Evolutionary conservation across 2,888 invertebrate genomes (phyloP).

Genomic region (Tortricodes alternella): DNA sequence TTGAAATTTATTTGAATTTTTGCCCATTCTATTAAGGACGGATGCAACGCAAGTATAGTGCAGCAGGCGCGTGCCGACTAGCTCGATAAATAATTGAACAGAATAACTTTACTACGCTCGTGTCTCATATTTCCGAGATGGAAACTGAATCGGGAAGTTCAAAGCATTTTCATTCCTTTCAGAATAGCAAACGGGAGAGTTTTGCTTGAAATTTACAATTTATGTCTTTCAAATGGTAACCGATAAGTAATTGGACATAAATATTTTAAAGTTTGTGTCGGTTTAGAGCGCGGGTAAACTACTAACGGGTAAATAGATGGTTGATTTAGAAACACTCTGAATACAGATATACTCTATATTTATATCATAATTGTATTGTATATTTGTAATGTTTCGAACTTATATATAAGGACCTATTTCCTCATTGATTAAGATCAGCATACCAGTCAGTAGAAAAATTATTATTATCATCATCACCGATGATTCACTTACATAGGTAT

Average conservation of each 20-base stretch:
- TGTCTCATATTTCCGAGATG: constrained; percentile 36
- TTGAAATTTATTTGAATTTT: constrained; percentile 5
- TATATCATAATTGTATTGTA: too few species aligned
- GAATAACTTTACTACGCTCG: constrained; percentile 40
- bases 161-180: constrained; percentile 30
- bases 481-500: too few species aligned
- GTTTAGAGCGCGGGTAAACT: constrained; percentile 3
- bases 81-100: constrained; percentile 50
- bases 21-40: background rate
- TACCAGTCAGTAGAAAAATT: too few species aligned
- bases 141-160: constrained; percentile 34
- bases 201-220: constrained; percentile 25
- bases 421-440: too few species aligned
- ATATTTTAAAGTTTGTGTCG: constrained; percentile 20
- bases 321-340: background rate
- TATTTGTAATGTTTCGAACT: too few species aligned
- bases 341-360: background rate
- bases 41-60: constrained; percentile 23
- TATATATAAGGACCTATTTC: too few species aligned
- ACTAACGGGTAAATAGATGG: background rate
- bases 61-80: constrained; percentile 36
- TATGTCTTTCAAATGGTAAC: constrained; percentile 28
- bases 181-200: constrained; percentile 22
- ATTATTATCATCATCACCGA: too few species aligned
- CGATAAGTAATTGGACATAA: constrained; percentile 25